Base-by-base conservation (phyloP, 2,888 invertebrate species). In the Microctonus brassicae region DNA sequence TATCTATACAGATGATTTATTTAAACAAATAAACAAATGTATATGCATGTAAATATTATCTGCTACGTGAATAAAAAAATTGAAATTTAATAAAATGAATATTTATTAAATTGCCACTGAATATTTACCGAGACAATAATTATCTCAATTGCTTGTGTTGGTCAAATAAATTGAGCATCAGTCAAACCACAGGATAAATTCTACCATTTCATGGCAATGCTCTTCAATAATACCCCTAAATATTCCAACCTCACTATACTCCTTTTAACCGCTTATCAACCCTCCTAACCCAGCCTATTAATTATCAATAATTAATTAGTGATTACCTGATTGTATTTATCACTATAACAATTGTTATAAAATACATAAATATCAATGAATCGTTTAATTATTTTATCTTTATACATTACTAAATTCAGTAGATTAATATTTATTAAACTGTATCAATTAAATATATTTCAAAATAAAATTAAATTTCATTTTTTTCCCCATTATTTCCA, bases 51-150 rank as follows among this genome's bases (percentile, higher is more conserved):
- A n/a, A n/a, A n/a, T n/a, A n/a, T n/a, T n/a, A n/a, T n/a, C n/a
- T n/a, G n/a, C n/a, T n/a, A n/a, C n/a, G n/a, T n/a, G n/a, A n/a
- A n/a, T n/a, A n/a, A n/a, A n/a, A n/a, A n/a, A n/a, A n/a, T n/a
- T n/a, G n/a, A n/a, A n/a, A n/a, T n/a, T n/a, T n/a, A n/a, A n/a
- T n/a, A n/a, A n/a, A 29, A 7, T 29, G 29, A 29, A 29, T 29
- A 29, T 29, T 29, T 29, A 29, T 29, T 7, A 5, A 7, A 7
- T 29, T 3, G 29, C 3, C 76, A 77, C 75, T 75, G 80, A 77
- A 79, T 85, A 81, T 85, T 85, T 84, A 85, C 86, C 82, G 83
- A 83, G 82, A 82, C 85, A 84, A 85, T 85, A 85, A 85, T 86
- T 85, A 85, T 85, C 83, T 78, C 81, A 79, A 85, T 85, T 84